Base-by-base conservation (phyloP, 2,797 vertebrate genomes). In the Champsocephalus gunnari region DNA sequence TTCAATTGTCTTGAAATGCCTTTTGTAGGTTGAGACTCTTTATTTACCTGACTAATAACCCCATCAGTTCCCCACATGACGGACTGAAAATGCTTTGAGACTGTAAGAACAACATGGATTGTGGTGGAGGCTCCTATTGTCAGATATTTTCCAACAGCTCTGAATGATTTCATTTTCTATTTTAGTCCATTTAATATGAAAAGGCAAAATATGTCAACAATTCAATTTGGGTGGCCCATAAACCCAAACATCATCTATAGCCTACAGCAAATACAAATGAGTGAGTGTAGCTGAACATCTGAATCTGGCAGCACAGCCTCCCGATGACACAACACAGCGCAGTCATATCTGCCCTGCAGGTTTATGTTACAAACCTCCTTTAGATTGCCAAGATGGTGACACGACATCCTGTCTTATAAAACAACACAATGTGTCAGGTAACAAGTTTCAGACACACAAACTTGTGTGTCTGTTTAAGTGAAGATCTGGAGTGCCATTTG, bases 331-430 rank as follows among this genome's bases (percentile, higher is more conserved):
- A 45, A 56, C 17, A 75, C 62, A 77, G 56, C 21, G 2, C 49
- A 21, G 43, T 71, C 21, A 61, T 79, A 73, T 79, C 78, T 43
- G n/a, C 14, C 5, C 74, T 13, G 41, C 57, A 66, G 28, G 73
- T 82, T 79, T 82, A 84, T 53, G 71, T 53, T 79, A 81, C 45
- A 83, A 66, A 49, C 14, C 58, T 64, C 45, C 64, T 75, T 71
- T 14, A 77, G 3, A 77, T 24, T 54, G 59, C 58, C 12, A 4
- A 71, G 32, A 77, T 34, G 63, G 51, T 1, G 38, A 38, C 38
- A 16, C 1, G 3, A 53, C 34, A 34, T 3, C 9, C 14, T 5
- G 38, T 28, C 60, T 68, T 16, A 12, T 53, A 28, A 60, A 60
- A 71, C 64, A 24, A 44, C 63, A 48, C 45, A 16, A 12, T 3